Percentiles rank a stretch among this genome's conserved stretches.
phyloP scores from a whole-genome alignment of 2,113 vertebrate species.

The Proterorhinus semilunaris region DNA sequence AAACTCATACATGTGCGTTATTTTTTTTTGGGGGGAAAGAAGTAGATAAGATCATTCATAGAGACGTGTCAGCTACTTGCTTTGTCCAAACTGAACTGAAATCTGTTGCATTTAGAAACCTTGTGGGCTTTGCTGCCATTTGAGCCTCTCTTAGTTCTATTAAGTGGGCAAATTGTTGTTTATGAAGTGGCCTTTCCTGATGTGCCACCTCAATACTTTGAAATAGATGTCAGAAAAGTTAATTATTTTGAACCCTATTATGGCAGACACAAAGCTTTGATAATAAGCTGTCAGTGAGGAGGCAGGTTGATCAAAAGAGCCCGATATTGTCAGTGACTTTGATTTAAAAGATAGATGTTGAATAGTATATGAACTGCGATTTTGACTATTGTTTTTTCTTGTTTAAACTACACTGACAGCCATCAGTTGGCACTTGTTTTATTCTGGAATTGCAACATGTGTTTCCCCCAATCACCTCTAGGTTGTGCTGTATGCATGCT shows the following conservation, averaged over 20 bases:
- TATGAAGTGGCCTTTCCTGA: neutral
- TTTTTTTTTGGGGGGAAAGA: neutral
- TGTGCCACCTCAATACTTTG: neutral
- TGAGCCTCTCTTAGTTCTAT: neutral
- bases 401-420: neutral
- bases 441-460: neutral
- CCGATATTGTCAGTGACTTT: neutral
- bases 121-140: neutral
- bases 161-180: neutral
- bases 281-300: neutral
- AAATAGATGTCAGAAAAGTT: neutral
- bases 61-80: neutral
- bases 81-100: neutral
- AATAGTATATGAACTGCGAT: neutral
- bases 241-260: neutral
- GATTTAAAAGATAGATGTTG: neutral
- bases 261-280: neutral
- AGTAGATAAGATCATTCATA: too few relatives aligned
- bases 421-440: neutral
- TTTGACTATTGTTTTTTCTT: neutral
- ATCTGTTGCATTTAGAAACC: constrained; percentile 20
- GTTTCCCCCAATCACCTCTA: neutral
- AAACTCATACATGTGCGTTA: neutral
- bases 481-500: constrained; percentile 1
- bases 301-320: neutral